Conservation (phyloP, 1,140 invertebrate genomes). For the Ips typographus region DNA sequence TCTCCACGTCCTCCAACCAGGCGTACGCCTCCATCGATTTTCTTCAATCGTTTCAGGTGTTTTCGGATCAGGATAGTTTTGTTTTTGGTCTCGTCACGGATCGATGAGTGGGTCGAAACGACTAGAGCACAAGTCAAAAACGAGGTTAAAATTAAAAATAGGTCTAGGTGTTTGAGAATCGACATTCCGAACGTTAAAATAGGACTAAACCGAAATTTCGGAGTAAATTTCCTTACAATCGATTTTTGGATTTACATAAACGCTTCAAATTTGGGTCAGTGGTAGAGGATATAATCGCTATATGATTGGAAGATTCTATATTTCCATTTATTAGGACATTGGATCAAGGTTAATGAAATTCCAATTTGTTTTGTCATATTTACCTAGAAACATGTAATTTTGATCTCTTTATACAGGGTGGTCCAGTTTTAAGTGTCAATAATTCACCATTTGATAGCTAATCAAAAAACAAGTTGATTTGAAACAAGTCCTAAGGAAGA, state of each 20-base stretch:
- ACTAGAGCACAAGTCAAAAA: neutral
- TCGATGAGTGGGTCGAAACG: neutral
- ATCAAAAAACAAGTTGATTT: no score
- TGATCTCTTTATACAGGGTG: neutral
- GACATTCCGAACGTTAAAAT: slow-evolving; percentile 10
- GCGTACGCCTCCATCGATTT: slow-evolving; percentile 70
- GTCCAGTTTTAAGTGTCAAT: no score
- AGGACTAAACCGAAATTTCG: slow-evolving; percentile 6
- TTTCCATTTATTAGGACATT: no score
- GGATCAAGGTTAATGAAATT: no score
- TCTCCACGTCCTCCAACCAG: slow-evolving; percentile 65
- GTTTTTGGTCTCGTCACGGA: slow-evolving; percentile 9
- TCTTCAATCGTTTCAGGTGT: slow-evolving; percentile 63
- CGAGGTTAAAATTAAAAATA: slow-evolving; percentile 14
- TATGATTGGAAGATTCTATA: no score
- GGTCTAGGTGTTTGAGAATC: slow-evolving; percentile 17
- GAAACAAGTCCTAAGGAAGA: no score
- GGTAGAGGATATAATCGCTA: neutral
- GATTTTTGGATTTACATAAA: no score
- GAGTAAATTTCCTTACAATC: neutral
- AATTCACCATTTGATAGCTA: no score
- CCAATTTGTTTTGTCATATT: no score
- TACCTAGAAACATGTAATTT: neutral
- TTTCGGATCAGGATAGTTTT: slow-evolving; percentile 52
- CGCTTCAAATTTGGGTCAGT: slow-evolving; percentile 9